Percentiles rank a stretch among this genome's conserved stretches.
Evolutionary conservation across 2,113 vertebrate species (phyloP).

Genomic region (Danionella cerebrum): DNA sequence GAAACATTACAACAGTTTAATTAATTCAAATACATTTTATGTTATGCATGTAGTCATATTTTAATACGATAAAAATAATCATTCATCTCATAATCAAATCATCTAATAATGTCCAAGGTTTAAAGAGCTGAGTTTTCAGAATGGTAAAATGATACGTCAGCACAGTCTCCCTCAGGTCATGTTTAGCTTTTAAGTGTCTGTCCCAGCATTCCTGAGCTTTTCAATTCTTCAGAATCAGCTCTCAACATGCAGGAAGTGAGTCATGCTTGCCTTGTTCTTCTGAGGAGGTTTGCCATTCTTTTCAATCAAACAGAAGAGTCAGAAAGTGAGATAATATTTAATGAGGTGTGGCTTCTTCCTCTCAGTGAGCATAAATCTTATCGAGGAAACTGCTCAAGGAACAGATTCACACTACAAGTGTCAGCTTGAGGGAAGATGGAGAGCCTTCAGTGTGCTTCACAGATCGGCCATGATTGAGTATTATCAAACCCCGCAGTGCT

Average conservation of each 20-base stretch:
- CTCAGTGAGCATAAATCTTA: not conserved
- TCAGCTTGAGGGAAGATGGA: slow-evolving; percentile 45
- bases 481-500: not conserved
- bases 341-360: not conserved
- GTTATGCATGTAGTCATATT: no score
- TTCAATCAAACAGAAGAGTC: not conserved
- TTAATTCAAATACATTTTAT: no score
- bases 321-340: slow-evolving; percentile 9
- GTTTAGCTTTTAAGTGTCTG: not conserved
- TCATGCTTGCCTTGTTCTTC: slow-evolving; percentile 24
- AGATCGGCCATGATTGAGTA: slow-evolving; percentile 7
- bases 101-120: no score
- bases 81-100: no score
- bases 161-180: not conserved
- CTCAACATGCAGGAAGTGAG: slow-evolving; percentile 49
- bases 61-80: no score
- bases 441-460: slow-evolving; percentile 52
- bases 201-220: not conserved
- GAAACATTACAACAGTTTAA: no score
- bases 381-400: slow-evolving; percentile 7
- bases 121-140: not conserved
- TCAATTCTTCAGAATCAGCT: not conserved
- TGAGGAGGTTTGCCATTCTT: not conserved
- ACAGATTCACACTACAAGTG: slow-evolving; percentile 7
- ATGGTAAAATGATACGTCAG: not conserved